Base-by-base conservation (phyloP, 1,140 invertebrate genomes). In the Lethrus apterus region DNA sequence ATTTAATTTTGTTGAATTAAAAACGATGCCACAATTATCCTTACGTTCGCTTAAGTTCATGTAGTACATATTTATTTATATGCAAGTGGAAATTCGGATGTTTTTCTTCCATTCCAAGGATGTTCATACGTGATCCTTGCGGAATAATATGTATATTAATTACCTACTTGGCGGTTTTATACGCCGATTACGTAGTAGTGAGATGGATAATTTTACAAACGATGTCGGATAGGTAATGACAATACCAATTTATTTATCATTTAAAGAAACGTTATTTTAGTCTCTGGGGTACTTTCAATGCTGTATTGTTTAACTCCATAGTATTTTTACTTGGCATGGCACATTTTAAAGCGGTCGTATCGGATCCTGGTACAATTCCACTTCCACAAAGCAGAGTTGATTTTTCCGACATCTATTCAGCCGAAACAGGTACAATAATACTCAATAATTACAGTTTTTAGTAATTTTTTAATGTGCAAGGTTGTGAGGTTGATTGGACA, bases 121-220 rank as follows among this genome's bases (percentile, higher is more conserved):
- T 64, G 62, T 79, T 80, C 52, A 75, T 89, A 38, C 75, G 74
- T 52, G 89, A 93, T 77, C 87, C 88, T 24, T 94, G 90, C 66
- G 90, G 90, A 51, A 81, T 93, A 57, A 77, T 86, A 49, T 93
- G 89, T 65, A 78, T 93, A 48, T 66, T 87, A 40, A 76, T 93
- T 48, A 91, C 88, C 9, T 94, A 93, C 64, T 58, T 76, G 17
- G 84, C 86, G 18, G 76, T 94, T 26, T 77, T 89, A 55, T 93
- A 94, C 67, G 89, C 89, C 3, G 89, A 93, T 70, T 94, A 93
- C 74, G 90, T 90, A 31, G 81, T 93, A 8, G 75, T 90, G 41
- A 70, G 80, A 67, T 93, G 89, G 85, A 80, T 93, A 51, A 78
- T 93, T 50, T 66, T 91, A 19, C 84, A 86, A 31, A 83, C 83